A percentile compares a stretch with the other conserved stretches of the same genome.
Evolutionary conservation across 2,113 vertebrate genomes (phyloP).

Genomic region (Bubalus kerabau): DNA sequence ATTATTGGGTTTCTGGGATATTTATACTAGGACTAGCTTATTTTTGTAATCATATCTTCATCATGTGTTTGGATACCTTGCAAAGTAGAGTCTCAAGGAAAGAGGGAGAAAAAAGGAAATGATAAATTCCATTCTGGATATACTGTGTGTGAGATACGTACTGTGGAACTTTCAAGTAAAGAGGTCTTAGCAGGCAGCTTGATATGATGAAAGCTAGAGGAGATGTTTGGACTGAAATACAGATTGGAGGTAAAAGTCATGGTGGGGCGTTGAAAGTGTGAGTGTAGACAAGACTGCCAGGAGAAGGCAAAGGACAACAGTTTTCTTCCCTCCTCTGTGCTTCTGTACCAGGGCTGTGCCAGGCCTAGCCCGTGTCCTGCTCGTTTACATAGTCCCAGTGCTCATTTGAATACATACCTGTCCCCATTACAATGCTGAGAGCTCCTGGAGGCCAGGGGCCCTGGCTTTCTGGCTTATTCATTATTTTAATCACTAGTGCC

Average conservation of each 20-base stretch:
- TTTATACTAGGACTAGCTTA: neutral
- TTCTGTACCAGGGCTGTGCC: neutral
- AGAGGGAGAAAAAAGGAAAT: neutral
- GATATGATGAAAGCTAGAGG: neutral
- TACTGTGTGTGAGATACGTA: neutral
- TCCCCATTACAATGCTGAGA: neutral
- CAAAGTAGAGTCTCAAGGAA: neutral
- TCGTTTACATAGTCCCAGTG: neutral
- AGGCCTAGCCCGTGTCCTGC: neutral
- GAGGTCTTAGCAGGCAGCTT: neutral
- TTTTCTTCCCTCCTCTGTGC: neutral
- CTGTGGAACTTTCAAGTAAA: neutral
- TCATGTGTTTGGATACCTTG: neutral
- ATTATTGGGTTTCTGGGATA: neutral
- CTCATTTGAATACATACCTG: neutral
- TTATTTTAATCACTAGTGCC: neutral
- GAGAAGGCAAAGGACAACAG: neutral
- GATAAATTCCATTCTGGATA: neutral
- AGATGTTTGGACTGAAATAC: neutral
- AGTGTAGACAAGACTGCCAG: neutral
- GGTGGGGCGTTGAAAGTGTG: neutral
- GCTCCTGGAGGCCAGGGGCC: neutral
- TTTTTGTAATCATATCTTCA: neutral
- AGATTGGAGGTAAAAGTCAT: neutral
- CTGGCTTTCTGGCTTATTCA: neutral